Base-by-base conservation (phyloP, 2,797 vertebrate species). In the Leucoraja ocellata region DNA sequence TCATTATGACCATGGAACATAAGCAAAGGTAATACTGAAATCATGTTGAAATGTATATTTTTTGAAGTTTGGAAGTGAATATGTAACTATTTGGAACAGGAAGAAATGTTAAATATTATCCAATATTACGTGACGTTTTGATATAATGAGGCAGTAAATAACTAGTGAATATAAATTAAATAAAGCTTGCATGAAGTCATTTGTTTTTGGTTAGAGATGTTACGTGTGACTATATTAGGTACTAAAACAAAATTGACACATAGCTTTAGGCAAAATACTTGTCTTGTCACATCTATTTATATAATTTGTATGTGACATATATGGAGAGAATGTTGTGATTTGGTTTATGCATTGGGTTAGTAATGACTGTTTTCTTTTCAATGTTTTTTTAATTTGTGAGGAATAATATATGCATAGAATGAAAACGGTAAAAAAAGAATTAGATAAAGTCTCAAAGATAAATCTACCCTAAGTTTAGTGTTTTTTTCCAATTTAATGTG, bases 1-100 rank as follows among this genome's bases (percentile, higher is more conserved):
- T 99, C 96, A 95, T 98, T 46, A 97, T 99, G 96, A 97, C 95
- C 93, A 5, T 95, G 71, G 97, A 98, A 94, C 99, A 99, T 96
- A 99, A 98, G 95, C 97, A 98, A 95, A 97, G 98, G 99, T 98
- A 96, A 93, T 94, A 77, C 54, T 76, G 32, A 39, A 92, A 54
- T 74, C 68, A 18, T 63, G 5, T 86, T 86, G 25, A 86, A 86
- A 25, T 63, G n/a, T 14, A 36, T 11, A 65, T n/a, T 68, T 39
- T 79, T 79, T 88, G n/a, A 65, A 65, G n/a, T 88, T 68, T 65
- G 61, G n/a, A 63, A 14, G 13, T 86, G 83, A 86, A 86, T 61
- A 63, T 86, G 28, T 28, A 86, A 86, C 14, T 86, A 63, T 13
- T 13, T 65, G 28, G 65, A 18, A 61, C 65, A 32, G 84, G 32